Percentiles rank a stretch among this genome's conserved stretches.
Conservation (phyloP, 2,113 vertebrate species). For the Craseonycteris thonglongyai region DNA sequence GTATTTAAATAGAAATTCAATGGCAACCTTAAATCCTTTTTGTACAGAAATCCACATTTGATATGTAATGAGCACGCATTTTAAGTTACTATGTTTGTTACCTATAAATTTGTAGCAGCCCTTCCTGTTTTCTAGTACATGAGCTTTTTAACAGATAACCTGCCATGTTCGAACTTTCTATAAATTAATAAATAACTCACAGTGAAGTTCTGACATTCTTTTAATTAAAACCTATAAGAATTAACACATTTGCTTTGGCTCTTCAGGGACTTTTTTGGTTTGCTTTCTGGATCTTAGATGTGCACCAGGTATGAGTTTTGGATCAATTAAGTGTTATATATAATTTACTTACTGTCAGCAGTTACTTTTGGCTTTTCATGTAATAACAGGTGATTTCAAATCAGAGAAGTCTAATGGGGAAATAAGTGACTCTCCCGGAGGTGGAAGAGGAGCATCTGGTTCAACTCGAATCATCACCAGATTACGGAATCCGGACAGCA, state of each 20-base stretch:
- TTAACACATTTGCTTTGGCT: conserved; percentile 18
- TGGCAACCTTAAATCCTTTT: too few relatives aligned
- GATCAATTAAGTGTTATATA: neutral
- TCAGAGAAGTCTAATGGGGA: conserved; percentile 83
- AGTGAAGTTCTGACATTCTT: neutral
- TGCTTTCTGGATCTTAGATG: conserved; percentile 33
- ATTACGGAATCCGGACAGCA: conserved; percentile 94
- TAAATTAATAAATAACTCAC: conserved; percentile 21
- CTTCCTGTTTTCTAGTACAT: neutral
- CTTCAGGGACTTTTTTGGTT: neutral
- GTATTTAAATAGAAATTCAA: too few relatives aligned
- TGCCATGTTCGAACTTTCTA: neutral
- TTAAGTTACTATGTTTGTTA: neutral
- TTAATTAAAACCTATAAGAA: conserved; percentile 22
- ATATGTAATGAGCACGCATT: neutral
- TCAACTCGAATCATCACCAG: conserved; percentile 93
- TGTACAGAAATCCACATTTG: neutral
- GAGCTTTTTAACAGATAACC: conserved; percentile 23
- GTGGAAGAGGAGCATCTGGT: conserved; percentile 72
- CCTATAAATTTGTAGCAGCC: neutral
- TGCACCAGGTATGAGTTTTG: neutral
- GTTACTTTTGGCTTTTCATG: conserved; percentile 54
- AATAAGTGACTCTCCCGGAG: conserved; percentile 80
- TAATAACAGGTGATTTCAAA: conserved; percentile 79
- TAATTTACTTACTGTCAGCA: neutral